Evolutionary conservation across 2,888 invertebrate species (phyloP).

Genomic region (Sicus ferrugineus): DNA sequence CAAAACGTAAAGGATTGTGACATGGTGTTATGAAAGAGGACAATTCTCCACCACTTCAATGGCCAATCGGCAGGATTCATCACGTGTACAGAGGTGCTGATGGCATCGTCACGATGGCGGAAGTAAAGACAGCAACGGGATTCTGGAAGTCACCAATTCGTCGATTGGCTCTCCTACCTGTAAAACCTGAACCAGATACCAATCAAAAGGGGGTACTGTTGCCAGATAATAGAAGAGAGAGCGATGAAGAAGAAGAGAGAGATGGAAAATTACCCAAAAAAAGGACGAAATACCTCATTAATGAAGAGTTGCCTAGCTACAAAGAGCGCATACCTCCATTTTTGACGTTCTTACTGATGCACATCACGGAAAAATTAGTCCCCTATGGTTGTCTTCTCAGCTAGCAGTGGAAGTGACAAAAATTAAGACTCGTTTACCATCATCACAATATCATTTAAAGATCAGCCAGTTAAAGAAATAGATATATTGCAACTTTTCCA

Average conservation of each 20-base stretch:
- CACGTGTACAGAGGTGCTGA: not conserved
- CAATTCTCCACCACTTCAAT: not conserved
- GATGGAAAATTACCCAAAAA: not conserved
- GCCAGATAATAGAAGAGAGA: not conserved
- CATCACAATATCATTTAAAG: not conserved
- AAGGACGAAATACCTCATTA: not conserved
- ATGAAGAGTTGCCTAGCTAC: not conserved
- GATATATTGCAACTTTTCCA: not conserved
- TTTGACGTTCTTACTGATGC: not conserved
- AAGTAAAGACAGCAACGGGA: not conserved
- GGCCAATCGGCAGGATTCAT: not conserved
- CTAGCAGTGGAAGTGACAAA: not conserved
- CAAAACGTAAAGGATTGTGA: not conserved
- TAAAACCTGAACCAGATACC: no score
- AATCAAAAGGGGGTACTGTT: not conserved
- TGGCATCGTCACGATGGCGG: not conserved
- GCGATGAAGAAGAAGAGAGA: not conserved
- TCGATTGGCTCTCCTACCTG: not conserved
- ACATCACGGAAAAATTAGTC: not conserved
- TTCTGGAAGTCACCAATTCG: not conserved
- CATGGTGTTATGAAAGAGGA: not conserved
- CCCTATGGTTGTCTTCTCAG: not conserved
- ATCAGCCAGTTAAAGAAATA: not conserved
- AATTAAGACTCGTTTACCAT: not conserved
- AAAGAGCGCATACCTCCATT: not conserved